These are phyloP conservation scores for Blera fallax DNA, from an alignment of 2,888 invertebrate species.

Conservation along the genomic window DNA sequence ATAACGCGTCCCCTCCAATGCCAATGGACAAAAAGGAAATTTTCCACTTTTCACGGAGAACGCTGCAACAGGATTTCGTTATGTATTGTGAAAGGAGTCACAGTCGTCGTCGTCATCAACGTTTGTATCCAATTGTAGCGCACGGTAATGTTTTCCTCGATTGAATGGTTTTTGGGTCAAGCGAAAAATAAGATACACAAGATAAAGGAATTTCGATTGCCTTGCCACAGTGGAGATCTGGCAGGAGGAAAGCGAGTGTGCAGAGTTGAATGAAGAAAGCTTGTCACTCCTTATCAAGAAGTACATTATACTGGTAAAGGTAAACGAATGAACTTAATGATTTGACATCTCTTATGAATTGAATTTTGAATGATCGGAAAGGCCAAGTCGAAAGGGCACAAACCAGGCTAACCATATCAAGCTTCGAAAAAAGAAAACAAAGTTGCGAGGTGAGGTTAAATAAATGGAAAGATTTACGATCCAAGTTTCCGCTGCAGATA, in stretches of 20 bases:
- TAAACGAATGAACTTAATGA: background rate
- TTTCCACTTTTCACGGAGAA: conserved; percentile 39
- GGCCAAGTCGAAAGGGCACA: background rate
- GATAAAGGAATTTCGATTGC: conserved; percentile 35
- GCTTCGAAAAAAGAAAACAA: too few relatives aligned
- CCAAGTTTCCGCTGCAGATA: too few relatives aligned
- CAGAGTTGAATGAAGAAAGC: conserved; percentile 8
- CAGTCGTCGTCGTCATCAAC: background rate
- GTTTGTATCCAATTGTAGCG: conserved; percentile 7
- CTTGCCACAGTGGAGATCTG: background rate
- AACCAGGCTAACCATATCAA: too few relatives aligned
- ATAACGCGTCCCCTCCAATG: conserved; percentile 19
- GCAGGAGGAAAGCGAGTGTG: conserved; percentile 7
- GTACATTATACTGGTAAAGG: background rate
- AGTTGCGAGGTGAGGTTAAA: too few relatives aligned
- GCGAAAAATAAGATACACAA: conserved; percentile 8
- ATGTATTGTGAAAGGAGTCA: conserved; percentile 47
- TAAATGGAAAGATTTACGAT: too few relatives aligned
- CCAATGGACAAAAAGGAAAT: conserved; percentile 51
- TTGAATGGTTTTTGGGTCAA: conserved; percentile 59
- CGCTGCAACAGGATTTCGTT: conserved; percentile 58
- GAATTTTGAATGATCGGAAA: background rate
- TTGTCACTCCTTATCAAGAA: conserved; percentile 25
- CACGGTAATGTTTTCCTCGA: conserved; percentile 34
- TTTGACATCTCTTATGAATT: background rate